Base-by-base conservation (phyloP, 2,797 vertebrate species). In the Lacerta viridis region DNA sequence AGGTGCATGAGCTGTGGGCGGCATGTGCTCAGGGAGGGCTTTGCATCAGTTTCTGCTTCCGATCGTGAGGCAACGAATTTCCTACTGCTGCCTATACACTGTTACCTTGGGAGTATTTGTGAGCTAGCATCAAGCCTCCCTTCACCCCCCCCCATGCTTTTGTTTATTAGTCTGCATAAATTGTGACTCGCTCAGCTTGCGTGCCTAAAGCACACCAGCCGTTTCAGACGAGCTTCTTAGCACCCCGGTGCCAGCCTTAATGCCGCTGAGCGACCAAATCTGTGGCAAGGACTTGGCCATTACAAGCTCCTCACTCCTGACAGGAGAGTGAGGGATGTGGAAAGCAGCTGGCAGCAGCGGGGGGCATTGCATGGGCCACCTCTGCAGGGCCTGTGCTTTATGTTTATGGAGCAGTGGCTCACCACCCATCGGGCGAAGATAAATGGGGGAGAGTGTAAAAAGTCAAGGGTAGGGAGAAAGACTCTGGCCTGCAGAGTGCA, bases 141-240 rank as follows among this genome's bases (percentile, higher is more conserved):
- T 25, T 46, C 79, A 1, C 61, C 9, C 71, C 29, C 15, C 27
- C 41, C 55, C 5, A 59, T 43, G 69, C 69, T 41, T 41, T 75
- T 80, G 17, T 87, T 76, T 85, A 69, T 80, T 29, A 69, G 59
- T 46, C 82, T 84, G 59, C n/a, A 90, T 84, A 87, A 84, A 80
- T 59, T 39, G 55, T 18, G 13, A 3, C 33, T 29, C 23, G 36
- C 76, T 84, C 9, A 2, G 69, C 59, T 41, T 29, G 7, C 3
- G 1, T 39, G 61, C 46, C 82, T 23, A 18, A 23, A 64, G 64
- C 41, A 64, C 4, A 10, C 39, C 55, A 25, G 83, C 23, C 3
- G 25, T 84, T 87, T 69, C 5, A 1, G 36, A 25, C 5, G 59
- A 78, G 39, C 85, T 75, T 80, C 88, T 66, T 74, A 61, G 68